phyloP scores from a whole-genome alignment of 2,113 vertebrate species.

The Progne subis region DNA sequence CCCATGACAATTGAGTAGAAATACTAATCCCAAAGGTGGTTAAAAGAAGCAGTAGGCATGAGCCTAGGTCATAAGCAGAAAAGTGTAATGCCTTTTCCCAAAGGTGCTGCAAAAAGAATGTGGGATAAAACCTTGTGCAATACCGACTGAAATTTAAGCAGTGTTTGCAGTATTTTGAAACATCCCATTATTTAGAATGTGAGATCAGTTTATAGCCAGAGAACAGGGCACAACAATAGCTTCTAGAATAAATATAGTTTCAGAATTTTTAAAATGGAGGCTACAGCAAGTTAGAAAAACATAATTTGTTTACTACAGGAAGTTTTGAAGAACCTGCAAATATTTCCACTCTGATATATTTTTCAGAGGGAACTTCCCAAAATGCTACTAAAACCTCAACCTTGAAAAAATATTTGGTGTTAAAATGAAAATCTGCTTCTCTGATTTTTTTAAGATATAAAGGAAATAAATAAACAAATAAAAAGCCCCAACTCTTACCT shows the following conservation, averaged over 20 bases:
- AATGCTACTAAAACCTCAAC: background rate
- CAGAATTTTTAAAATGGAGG: background rate
- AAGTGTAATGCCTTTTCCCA: background rate
- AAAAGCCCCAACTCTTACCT: background rate
- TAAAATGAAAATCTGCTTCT: background rate
- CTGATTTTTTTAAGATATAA: background rate
- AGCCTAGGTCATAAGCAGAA: background rate
- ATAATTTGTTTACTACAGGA: background rate
- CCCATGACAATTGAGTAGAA: background rate
- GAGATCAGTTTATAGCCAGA: background rate
- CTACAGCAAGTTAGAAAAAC: background rate
- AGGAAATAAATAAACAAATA: background rate
- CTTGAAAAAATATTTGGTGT: background rate
- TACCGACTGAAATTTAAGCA: background rate
- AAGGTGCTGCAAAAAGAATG: background rate
- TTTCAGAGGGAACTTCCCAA: background rate
- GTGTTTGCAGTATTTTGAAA: background rate
- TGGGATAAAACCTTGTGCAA: background rate
- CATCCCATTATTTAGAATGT: background rate
- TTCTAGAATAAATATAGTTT: background rate
- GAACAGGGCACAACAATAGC: background rate
- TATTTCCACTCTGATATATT: background rate
- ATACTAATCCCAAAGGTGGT: background rate
- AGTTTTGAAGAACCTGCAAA: background rate
- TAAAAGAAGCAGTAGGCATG: background rate